A percentile compares a stretch with the other conserved stretches of the same genome.
Conservation (phyloP, 1,140 invertebrate species). For the Ceratosolen solmsi region DNA sequence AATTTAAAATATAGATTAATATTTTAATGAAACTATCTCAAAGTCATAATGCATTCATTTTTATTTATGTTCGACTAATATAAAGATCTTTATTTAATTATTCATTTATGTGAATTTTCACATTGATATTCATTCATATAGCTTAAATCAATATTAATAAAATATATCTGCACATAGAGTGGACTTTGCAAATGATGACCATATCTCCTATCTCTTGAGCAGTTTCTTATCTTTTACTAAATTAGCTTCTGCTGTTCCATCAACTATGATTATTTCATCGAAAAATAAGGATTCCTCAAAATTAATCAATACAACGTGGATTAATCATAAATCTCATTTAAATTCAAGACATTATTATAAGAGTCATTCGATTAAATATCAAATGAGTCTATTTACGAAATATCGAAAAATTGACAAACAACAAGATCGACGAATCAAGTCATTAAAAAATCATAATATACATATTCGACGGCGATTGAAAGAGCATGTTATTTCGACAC, state of each 20-base stretch:
- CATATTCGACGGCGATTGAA: not conserved
- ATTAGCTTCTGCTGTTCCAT: slow-evolving; percentile 7
- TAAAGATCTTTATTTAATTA: not conserved
- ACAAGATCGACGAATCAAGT: not conserved
- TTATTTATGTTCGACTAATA: not conserved
- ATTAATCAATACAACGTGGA: not conserved
- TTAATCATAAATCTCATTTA: slow-evolving; percentile 1
- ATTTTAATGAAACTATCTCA: too few species aligned
- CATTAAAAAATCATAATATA: not conserved
- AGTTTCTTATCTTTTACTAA: slow-evolving; percentile 13
- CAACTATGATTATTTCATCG: too few species aligned
- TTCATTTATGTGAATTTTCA: too few species aligned
- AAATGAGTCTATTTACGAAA: not conserved
- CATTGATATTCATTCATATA: too few species aligned
- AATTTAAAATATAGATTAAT: not conserved
- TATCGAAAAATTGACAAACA: not conserved
- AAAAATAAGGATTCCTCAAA: slow-evolving; percentile 19
- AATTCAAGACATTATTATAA: not conserved
- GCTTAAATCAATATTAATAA: too few species aligned
- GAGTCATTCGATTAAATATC: not conserved
- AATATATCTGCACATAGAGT: slow-evolving; percentile 56
- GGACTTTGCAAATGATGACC: slow-evolving; percentile 61
- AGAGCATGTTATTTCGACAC: not conserved
- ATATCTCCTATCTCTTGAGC: slow-evolving; percentile 31
- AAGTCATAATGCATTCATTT: not conserved